These are phyloP conservation scores for Xestobium rufovillosum DNA, from an alignment of 2,888 invertebrate genomes.

Conservation along the genomic window DNA sequence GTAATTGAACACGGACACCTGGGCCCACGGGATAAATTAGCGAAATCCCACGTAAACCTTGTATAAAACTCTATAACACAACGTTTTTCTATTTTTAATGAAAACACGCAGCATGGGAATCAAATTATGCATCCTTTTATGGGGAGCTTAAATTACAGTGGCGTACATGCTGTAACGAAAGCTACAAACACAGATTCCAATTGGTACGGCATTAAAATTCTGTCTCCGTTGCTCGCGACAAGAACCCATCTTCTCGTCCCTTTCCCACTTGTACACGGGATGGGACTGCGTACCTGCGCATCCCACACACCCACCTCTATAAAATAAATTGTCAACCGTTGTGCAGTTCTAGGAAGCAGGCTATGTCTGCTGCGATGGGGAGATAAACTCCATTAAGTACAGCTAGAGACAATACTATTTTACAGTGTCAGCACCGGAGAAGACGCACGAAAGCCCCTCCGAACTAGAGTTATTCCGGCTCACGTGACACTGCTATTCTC, in stretches of 20 bases:
- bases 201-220: slow-evolving; percentile 35
- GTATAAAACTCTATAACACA: neutral
- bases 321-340: slow-evolving; percentile 46
- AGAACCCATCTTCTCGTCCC: slow-evolving; percentile 19
- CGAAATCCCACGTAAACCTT: slow-evolving; percentile 6
- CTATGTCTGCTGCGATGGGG: slow-evolving; percentile 38
- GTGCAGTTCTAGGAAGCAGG: slow-evolving; percentile 44
- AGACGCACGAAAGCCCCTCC: too few relatives aligned
- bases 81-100: too few relatives aligned
- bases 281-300: slow-evolving; percentile 30
- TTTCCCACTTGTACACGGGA: slow-evolving; percentile 25
- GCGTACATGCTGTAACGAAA: slow-evolving; percentile 39
- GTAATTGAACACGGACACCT: too few relatives aligned
- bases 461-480: too few relatives aligned
- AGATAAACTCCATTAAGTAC: slow-evolving; percentile 46
- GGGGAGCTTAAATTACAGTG: slow-evolving; percentile 38
- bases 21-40: too few relatives aligned
- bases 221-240: slow-evolving; percentile 25
- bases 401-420: slow-evolving; percentile 46
- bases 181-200: slow-evolving; percentile 38
- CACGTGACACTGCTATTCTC: too few relatives aligned
- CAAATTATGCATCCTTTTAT: slow-evolving; percentile 37
- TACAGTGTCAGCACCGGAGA: slow-evolving; percentile 44
- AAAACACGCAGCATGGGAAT: slow-evolving; percentile 34
- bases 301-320: slow-evolving; percentile 37